Percentiles rank a stretch among this genome's conserved stretches.
Conservation (phyloP, 2,797 vertebrate species). For the Gallinago nigripennis region DNA sequence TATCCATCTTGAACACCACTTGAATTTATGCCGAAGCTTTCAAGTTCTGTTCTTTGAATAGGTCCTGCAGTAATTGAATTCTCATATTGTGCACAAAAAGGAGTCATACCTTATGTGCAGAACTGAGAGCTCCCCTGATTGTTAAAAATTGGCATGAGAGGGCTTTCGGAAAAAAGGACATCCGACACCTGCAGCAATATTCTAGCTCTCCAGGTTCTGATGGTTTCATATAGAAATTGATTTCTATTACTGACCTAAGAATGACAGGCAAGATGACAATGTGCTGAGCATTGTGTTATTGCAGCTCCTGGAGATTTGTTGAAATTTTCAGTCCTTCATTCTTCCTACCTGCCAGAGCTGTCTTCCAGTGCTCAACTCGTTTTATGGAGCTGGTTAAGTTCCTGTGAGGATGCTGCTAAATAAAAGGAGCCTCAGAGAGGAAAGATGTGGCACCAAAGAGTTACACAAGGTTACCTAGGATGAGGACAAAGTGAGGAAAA, state of each 20-base stretch:
- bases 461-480: not conserved
- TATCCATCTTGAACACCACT: conserved; percentile 16
- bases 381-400: not conserved
- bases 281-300: conserved; percentile 4
- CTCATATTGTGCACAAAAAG: conserved; percentile 9
- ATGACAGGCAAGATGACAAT: conserved; percentile 12
- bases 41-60: conserved; percentile 13
- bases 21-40: conserved; percentile 42
- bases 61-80: conserved; percentile 35
- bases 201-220: not conserved
- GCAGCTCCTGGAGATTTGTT: conserved; percentile 14
- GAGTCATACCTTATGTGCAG: not conserved
- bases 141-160: conserved; percentile 12
- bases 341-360: conserved; percentile 1
- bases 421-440: not conserved
- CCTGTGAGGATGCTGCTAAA: not conserved
- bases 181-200: conserved; percentile 18
- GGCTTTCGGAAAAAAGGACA: not conserved
- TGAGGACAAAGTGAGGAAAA: not conserved
- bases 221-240: conserved; percentile 37
- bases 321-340: conserved; percentile 20
- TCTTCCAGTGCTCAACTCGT: not conserved
- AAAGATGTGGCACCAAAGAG: not conserved
- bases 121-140: not conserved
- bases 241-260: conserved; percentile 40